Base-by-base conservation (phyloP, 1,140 invertebrate species). In the Aricia agestis region DNA sequence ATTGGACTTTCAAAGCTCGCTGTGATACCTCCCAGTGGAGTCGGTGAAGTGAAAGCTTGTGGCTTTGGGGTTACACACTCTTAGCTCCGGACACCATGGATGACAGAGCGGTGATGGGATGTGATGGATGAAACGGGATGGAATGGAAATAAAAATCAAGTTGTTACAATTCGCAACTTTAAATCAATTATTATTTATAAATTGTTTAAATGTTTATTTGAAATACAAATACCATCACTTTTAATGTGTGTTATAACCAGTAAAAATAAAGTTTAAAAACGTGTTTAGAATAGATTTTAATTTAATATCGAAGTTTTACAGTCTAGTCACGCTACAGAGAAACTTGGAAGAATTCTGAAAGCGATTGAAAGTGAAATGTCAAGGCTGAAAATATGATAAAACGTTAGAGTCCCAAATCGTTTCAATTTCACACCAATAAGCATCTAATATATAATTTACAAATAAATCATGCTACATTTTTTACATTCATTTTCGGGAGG, bases 1-100 rank as follows among this genome's bases (percentile, higher is more conserved):
- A 91, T 87, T 89, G 89, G 89, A 91, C 89, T 83, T 83, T 82
- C 72, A 76, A 85, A 85, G 82, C 78, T 75, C 71, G 69, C 78
- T 75, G 75, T 76, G 79, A 79, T 76, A 77, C 65, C 69, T 65
- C 66, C 70, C 72, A 71, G 65, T 69, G 72, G 69, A 72, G 69
- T 71, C 67, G 67, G 69, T 74, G 74, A 77, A 74, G 82, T 85
- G 85, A 89, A 89, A 87, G 87, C 87, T 87, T 86, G 73, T 86
- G 86, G 85, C 78, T 83, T 83, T 78, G 66, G 68, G 67, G 72
- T 78, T 78, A 76, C 68, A 78, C 73, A 80, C 75, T 74, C 63
- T 78, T 78, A 76, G 78, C 75, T 74, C 63, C 18, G 66, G 36
- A 18, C 59, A 72, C 69, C 67, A 72, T 75, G 66, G 68, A 67